A percentile compares a stretch with the other conserved stretches of the same genome.
These are phyloP conservation scores for Epistrophella euchroma DNA, from an alignment of 2,888 invertebrate species.

Conservation along the genomic window DNA sequence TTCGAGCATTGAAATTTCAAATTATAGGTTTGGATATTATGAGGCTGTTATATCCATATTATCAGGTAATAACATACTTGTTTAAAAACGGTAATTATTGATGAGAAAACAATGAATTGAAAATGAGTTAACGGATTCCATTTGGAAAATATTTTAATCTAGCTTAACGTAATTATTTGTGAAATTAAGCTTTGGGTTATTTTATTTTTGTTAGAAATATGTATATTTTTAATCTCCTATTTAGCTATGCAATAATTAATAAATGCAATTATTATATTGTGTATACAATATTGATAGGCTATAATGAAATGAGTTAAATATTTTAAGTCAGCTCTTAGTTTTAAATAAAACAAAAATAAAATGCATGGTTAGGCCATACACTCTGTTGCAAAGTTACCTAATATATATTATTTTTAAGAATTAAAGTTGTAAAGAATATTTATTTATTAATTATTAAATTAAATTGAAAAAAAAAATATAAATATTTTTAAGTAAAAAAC, in stretches of 20 bases:
- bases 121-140: constrained; percentile 14
- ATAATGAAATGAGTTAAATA: background rate
- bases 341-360: background rate
- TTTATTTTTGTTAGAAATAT: background rate
- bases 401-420: background rate
- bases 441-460: no score
- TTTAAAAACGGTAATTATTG: constrained; percentile 8
- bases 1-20: constrained; percentile 3
- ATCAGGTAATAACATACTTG: background rate
- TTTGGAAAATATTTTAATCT: constrained; percentile 25
- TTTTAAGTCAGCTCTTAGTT: background rate
- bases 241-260: constrained; percentile 14
- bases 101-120: constrained; percentile 27
- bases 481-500: no score
- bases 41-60: background rate
- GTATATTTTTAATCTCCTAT: background rate
- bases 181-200: no score
- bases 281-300: background rate
- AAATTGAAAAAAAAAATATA: no score
- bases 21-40: background rate
- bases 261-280: constrained; percentile 8
- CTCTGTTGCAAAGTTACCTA: background rate
- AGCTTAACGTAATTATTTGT: constrained; percentile 21
- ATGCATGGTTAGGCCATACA: background rate
- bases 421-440: background rate